Base-by-base conservation (phyloP, 2,113 vertebrate genomes). In the Hemicordylus capensis region DNA sequence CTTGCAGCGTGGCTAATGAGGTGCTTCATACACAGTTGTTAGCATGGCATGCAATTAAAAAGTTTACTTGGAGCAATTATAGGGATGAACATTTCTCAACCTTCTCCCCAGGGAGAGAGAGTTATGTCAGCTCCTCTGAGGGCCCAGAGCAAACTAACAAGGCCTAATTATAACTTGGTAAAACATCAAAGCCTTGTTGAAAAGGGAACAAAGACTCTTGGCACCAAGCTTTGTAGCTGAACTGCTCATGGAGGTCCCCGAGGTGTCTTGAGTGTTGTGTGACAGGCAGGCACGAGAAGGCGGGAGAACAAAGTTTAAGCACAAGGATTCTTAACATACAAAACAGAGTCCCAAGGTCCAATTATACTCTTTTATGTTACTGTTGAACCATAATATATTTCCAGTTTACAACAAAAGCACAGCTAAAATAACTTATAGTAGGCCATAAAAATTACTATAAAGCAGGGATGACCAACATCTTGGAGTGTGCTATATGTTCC, bases 121-220 rank as follows among this genome's bases (percentile, higher is more conserved):
- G 15, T 72, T 70, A 46, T 61, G 54, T 28, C n/a, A 31, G 15
- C 37, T 85, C 20, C 76, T 51, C 76, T 73, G 17, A 48, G 15
- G 66, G n/a, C 56, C 70, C 26, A 12, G 37, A 20, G 31, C 22
- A 51, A 63, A 79, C 84, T 63, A 64, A 48, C 37, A 48, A 79
- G 76, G 2, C 67, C 42, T 73, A 85, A 79, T 85, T 85, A 85
- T 72, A 48, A 72, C 76, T 79, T 79, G 39, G 11, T 14, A 34
- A 48, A 79, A 31, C n/a, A 48, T 12, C 28, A 22, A 61, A 31
- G 39, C 56, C n/a, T 85, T 72, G 26, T 9, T 85, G n/a, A 79
- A 61, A n/a, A 85, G 56, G 31, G 44, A 51, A 76, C 22, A 54
- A 72, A 63, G 64, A 14, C 56, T 15, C 7, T 56, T 78, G 42